Conservation (phyloP, 1,140 invertebrate species). For the Drosophila lacteicornis region DNA sequence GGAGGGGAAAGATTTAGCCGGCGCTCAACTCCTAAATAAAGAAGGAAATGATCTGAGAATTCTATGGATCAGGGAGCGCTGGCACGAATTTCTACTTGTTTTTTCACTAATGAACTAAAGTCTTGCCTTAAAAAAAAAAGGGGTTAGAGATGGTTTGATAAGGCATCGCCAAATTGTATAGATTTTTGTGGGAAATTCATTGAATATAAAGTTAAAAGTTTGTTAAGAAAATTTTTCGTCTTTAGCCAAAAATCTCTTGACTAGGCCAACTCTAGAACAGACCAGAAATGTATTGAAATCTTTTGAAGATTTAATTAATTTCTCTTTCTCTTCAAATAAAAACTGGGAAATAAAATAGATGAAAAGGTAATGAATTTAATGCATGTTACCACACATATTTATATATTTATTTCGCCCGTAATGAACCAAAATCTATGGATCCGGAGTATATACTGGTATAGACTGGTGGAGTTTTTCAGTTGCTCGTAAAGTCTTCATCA, state of each 20-base stretch:
- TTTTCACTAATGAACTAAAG: conserved; percentile 9
- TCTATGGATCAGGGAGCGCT: conserved; percentile 12
- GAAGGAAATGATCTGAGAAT: conserved; percentile 2
- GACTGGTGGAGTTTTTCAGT: conserved; percentile 11
- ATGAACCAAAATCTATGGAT: conserved; percentile 5
- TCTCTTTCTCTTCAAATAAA: not conserved
- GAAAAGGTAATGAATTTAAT: not conserved
- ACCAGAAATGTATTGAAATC: not conserved
- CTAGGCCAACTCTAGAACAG: not conserved
- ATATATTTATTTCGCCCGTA: conserved; percentile 3
- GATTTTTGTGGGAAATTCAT: not conserved
- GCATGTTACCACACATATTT: not conserved
- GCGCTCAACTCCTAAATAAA: conserved; percentile 6
- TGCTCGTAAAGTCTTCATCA: conserved; percentile 46
- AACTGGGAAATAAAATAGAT: not conserved
- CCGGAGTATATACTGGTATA: not conserved
- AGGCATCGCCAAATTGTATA: not conserved
- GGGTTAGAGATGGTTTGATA: not conserved
- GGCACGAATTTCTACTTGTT: conserved; percentile 1
- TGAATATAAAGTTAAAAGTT: not conserved
- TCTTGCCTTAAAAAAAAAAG: not conserved
- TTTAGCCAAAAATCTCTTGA: not conserved
- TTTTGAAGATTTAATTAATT: not conserved
- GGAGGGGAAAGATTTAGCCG: conserved; percentile 18
- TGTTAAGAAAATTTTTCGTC: not conserved